A percentile compares a stretch with the other conserved stretches of the same genome.
phyloP scores from a whole-genome alignment of 2,888 invertebrate genomes.

The Gasteruption jaculator region DNA sequence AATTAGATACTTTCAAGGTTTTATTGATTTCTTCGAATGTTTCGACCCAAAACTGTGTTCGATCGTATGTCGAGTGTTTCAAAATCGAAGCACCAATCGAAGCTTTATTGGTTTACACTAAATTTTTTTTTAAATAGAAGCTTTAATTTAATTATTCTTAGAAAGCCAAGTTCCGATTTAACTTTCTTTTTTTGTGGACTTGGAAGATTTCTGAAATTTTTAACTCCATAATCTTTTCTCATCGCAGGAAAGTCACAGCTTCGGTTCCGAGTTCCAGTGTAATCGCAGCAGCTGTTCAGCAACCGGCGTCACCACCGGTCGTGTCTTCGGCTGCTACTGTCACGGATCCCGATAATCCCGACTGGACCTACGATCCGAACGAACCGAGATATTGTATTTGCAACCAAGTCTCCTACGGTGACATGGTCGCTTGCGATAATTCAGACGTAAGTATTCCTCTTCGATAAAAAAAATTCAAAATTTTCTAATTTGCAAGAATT shows the following conservation, averaged over 20 bases:
- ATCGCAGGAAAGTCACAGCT: conserved; percentile 46
- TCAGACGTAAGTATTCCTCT: conserved; percentile 72
- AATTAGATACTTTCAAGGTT: conserved; percentile 3
- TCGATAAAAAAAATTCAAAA: too few species aligned
- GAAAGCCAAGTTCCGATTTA: too few species aligned
- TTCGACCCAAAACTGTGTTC: too few species aligned
- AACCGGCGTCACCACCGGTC: conserved; percentile 50
- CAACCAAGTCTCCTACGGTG: conserved; percentile 95
- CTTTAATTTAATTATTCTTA: too few species aligned
- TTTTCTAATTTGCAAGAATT: not conserved
- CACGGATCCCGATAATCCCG: conserved; percentile 64
- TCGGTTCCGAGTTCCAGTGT: conserved; percentile 43
- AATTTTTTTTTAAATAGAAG: too few species aligned
- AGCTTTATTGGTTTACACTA: too few species aligned
- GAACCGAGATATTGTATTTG: conserved; percentile 95
- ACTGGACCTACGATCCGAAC: conserved; percentile 94
- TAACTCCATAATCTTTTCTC: too few species aligned
- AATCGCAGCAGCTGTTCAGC: conserved; percentile 41
- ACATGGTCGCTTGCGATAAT: conserved; percentile 99
- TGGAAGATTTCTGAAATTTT: too few species aligned
- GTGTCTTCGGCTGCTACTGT: conserved; percentile 53
- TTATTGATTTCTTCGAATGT: too few species aligned
- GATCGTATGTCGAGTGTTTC: too few species aligned
- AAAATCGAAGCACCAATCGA: too few species aligned
- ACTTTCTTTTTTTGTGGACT: too few species aligned